phyloP scores from a whole-genome alignment of 2,113 vertebrate species.

The Chloropsis hardwickii region DNA sequence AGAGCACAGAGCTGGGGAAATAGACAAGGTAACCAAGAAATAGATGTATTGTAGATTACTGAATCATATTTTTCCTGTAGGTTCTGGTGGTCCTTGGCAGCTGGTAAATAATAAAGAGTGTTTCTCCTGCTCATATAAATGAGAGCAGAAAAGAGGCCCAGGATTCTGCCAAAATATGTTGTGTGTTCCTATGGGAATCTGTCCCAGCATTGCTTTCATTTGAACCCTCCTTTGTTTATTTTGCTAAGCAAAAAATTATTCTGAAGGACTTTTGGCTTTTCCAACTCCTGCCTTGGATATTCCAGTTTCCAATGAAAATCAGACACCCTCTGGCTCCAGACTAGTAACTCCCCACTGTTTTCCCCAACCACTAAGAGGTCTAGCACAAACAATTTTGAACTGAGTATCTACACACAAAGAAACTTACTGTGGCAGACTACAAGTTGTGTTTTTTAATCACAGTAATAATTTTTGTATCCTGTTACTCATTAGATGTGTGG shows the following conservation, averaged over 20 bases:
- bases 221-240: slow-evolving; percentile 44
- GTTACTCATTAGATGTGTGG: neutral
- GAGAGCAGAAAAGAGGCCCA: neutral
- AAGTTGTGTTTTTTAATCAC: neutral
- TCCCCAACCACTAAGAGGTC: slow-evolving; percentile 57
- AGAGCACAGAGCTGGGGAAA: neutral
- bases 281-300: slow-evolving; percentile 26
- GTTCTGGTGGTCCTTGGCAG: neutral
- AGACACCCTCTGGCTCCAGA: slow-evolving; percentile 64
- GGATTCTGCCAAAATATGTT: neutral
- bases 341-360: slow-evolving; percentile 60
- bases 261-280: slow-evolving; percentile 47
- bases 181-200: slow-evolving; percentile 15
- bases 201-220: slow-evolving; percentile 18
- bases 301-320: slow-evolving; percentile 49
- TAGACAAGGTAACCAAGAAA: neutral
- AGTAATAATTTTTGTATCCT: neutral
- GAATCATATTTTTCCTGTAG: neutral
- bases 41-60: neutral
- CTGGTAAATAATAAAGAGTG: neutral
- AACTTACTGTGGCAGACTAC: neutral
- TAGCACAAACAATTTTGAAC: slow-evolving; percentile 17
- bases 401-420: slow-evolving; percentile 33
- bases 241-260: slow-evolving; percentile 54
- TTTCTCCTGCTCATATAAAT: slow-evolving; percentile 24